Evolutionary conservation across 2,113 vertebrate species (phyloP), one percentile per base, ranked within the genome.

Genomic region (Sarotherodon lohbergeri): DNA sequence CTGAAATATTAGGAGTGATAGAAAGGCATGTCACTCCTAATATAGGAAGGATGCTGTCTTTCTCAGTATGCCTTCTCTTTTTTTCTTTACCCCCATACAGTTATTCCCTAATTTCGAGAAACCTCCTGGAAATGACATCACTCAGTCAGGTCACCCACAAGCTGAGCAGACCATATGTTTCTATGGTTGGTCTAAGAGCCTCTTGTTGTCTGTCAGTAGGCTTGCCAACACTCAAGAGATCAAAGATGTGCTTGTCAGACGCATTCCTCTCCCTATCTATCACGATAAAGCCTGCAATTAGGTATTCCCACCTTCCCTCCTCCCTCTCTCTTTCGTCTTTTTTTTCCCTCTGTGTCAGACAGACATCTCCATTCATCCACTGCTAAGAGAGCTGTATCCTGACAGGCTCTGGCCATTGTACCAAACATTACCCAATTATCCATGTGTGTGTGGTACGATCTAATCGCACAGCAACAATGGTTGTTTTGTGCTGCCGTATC

Each of bases 261-360:
- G 68, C 90, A 95, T 96, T 94, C 93, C 86, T 94, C 41, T 4
- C 83, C 86, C 90, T 57, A 76, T 92, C 83, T 90, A 94, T 95
- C 94, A 95, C 88, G 10, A 32, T n/a, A 56, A 86, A 96, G 87
- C 87, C 91, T 89, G 84, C 93, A 96, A 96, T 96, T 95, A 95
- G 80, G 8, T 19, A 24, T 82, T 17, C 82, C 86, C 87, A 84
- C 83, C 90, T 78, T 66, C 84, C 56, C 76, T 27, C 83, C 83
- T 84, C 90, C 80, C 14, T 48, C 82, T 89, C 92, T 29, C 91
- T 39, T 85, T 90, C 73, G 66, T 83, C 89, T 89, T 66, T 46
- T 48, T 78, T 71, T 84, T 71, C 50, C 59, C 83, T 86, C 90
- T 39, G 55, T 24, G 39, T 84, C 82, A 91, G 73, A 94, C 91